Base-by-base conservation (phyloP, 2,113 vertebrate genomes). In the Sula dactylatra region DNA sequence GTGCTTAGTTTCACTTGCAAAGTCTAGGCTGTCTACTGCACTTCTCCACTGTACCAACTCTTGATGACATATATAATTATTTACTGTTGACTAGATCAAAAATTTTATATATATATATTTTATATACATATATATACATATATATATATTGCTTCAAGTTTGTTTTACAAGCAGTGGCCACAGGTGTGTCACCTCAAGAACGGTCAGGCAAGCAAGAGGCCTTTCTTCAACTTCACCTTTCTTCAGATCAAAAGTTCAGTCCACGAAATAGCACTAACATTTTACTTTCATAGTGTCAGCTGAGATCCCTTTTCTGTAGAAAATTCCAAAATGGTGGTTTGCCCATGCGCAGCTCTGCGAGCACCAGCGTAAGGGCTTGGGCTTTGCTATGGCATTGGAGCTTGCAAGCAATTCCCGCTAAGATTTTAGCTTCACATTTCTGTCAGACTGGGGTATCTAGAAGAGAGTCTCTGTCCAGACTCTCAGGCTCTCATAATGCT, bases 291-390 rank as follows among this genome's bases (percentile, higher is more conserved):
- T 16, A 6, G 26, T 6, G 16, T 40, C 66, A 74, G 36, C 31
- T 66, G 45, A 87, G 31, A 26, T 78, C n/a, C 14, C 31, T 38
- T 10, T 77, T 65, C 78, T 72, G 55, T 61, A 85, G 81, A 54
- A 72, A 49, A 87, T 14, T 19, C 73, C 84, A 17, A 22, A 13
- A 7, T 11, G 17, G 4, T 52, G 62, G 3, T 50, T 84, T 87
- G 29, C 44, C 36, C 32, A 10, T 0, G 5, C 40, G 31, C 31
- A 40, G 24, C 61, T 79, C 34, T 40, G 66, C 36, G 19, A 72
- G 58, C n/a, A 34, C 8, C 49, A 64, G 55, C 2, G 2, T 16
- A 15, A 32, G n/a, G 47, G 45, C 76, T 55, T 0, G 0, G 38
- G 44, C 15, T 42, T 79, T 71, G 52, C 65, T 22, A 0, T 9